A percentile compares a stretch with the other conserved stretches of the same genome.
Evolutionary conservation across 2,113 vertebrate species (phyloP).

Genomic region (Neogobius melanostomus): DNA sequence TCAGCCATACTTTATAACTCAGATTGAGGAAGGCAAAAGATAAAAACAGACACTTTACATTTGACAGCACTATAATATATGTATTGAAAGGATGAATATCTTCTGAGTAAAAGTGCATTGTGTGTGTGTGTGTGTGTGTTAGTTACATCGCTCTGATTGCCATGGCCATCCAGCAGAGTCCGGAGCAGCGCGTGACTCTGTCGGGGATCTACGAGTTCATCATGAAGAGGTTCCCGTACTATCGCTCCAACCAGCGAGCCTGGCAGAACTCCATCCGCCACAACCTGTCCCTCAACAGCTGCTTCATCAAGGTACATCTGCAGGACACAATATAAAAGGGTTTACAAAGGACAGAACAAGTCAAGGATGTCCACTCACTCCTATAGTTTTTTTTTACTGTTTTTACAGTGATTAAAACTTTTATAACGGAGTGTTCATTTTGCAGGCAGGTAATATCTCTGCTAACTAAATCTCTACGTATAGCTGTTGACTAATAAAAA

Average conservation of each 20-base stretch:
- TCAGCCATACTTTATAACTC: not conserved
- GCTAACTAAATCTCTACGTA: too few species aligned
- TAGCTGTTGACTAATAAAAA: too few species aligned
- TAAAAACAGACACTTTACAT: not conserved
- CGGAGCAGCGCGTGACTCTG: conserved; percentile 90
- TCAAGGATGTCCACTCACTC: too few species aligned
- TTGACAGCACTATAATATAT: not conserved
- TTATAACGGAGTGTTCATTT: too few species aligned
- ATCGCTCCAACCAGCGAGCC: conserved; percentile 94
- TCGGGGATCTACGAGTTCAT: conserved; percentile 99
- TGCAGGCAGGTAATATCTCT: too few species aligned
- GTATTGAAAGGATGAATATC: not conserved
- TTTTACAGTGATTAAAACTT: too few species aligned
- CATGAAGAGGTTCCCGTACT: conserved; percentile 95
- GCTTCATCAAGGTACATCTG: conserved; percentile 91
- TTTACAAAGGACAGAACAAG: too few species aligned
- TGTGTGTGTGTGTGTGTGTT: conserved; percentile 52
- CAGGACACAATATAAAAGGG: not conserved
- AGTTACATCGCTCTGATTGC: conserved; percentile 98
- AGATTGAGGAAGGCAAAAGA: not conserved
- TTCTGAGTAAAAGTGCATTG: not conserved
- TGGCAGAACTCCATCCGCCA: conserved; percentile 99
- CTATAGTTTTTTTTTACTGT: too few species aligned
- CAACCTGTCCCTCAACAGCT: conserved; percentile 98
- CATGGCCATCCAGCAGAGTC: conserved; percentile 98